A percentile compares a stretch with the other conserved stretches of the same genome.
phyloP scores from a whole-genome alignment of 2,113 vertebrate genomes.

The Siniperca chuatsi region DNA sequence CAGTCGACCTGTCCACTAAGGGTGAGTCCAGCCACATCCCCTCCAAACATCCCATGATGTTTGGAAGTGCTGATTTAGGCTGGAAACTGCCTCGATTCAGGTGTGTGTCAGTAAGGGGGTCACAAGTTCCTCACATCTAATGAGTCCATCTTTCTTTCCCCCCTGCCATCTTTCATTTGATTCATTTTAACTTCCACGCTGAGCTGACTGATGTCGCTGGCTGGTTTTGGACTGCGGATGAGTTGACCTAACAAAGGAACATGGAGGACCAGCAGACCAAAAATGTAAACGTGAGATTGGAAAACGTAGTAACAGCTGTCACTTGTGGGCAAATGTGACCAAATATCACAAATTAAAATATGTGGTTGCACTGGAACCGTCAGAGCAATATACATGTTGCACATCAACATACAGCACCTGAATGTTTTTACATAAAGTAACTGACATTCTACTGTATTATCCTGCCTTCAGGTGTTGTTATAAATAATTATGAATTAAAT shows the following conservation, averaged over 20 bases:
- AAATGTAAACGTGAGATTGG: background rate
- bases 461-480: background rate
- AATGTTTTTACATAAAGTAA: background rate
- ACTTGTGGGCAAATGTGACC: constrained; percentile 12
- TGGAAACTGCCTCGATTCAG: background rate
- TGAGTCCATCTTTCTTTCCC: constrained; percentile 12
- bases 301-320: constrained; percentile 15
- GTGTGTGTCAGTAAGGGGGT: constrained; percentile 31
- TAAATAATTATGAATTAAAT: background rate
- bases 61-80: constrained; percentile 32
- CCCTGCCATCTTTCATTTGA: constrained; percentile 49
- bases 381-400: constrained; percentile 7
- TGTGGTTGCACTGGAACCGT: background rate
- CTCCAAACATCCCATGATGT: constrained; percentile 25
- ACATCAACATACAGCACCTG: background rate
- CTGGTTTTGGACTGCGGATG: background rate
- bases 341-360: background rate
- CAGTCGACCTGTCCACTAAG: constrained; percentile 18
- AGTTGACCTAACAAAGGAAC: constrained; percentile 7
- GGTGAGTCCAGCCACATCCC: constrained; percentile 15
- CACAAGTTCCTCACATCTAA: constrained; percentile 21
- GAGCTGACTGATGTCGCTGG: constrained; percentile 7
- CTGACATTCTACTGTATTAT: background rate
- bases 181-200: background rate
- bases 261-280: background rate